Percentiles rank a stretch among this genome's conserved stretches.
Conservation (phyloP, 2,113 vertebrate genomes). For the Panthera tigris region DNA sequence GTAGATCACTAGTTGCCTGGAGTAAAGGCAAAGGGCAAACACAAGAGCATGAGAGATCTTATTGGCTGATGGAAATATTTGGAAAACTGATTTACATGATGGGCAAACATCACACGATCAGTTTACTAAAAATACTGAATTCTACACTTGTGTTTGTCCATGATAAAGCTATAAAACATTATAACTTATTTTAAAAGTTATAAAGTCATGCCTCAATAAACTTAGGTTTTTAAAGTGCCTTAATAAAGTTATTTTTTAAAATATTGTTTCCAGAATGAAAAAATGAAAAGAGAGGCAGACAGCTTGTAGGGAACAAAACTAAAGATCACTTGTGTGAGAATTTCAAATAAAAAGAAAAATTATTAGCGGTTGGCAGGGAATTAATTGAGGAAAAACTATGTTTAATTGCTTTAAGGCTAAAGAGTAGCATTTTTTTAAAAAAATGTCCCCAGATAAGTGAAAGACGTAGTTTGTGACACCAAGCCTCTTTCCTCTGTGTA, state of each 20-base stretch:
- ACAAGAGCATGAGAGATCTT: not conserved
- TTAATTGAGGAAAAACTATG: not conserved
- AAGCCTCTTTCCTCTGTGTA: not conserved
- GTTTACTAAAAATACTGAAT: not conserved
- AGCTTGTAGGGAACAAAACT: not conserved
- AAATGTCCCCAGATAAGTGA: not conserved
- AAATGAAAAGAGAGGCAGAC: not conserved
- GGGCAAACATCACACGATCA: not conserved
- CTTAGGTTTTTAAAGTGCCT: not conserved
- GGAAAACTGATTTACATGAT: not conserved
- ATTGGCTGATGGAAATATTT: not conserved
- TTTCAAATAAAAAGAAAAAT: not conserved
- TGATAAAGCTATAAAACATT: not conserved
- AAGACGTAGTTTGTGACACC: not conserved
- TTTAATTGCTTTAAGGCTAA: not conserved
- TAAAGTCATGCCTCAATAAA: not conserved
- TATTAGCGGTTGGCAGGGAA: not conserved
- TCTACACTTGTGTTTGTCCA: not conserved
- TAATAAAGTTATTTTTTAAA: not conserved
- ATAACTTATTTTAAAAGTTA: not conserved
- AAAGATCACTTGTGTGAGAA: not conserved
- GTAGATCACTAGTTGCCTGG: not conserved
- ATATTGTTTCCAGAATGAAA: not conserved
- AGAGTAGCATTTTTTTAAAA: not conserved
- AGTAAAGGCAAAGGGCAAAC: not conserved